A percentile compares a stretch with the other conserved stretches of the same genome.
Conservation (phyloP, 2,113 vertebrate genomes). For the Eulemur rufifrons region DNA sequence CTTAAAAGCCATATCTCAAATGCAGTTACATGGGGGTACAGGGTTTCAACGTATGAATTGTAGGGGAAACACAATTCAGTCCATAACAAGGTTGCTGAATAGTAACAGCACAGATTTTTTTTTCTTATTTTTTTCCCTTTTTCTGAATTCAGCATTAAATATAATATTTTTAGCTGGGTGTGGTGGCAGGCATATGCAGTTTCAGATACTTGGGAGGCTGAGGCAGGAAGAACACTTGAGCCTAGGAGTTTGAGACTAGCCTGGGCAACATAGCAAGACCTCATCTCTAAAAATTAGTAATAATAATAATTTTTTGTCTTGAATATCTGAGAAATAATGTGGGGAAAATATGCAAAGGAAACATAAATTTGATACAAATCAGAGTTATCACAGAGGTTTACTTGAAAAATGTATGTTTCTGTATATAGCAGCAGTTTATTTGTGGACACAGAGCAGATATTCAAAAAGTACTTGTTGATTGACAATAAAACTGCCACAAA, state of each 20-base stretch:
- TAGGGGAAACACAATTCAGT: neutral
- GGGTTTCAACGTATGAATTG: neutral
- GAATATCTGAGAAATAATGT: neutral
- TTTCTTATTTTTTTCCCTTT: neutral
- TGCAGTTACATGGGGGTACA: neutral
- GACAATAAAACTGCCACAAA: neutral
- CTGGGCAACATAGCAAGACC: neutral
- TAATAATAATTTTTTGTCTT: neutral
- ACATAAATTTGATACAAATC: neutral
- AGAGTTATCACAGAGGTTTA: neutral
- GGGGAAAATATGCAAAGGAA: neutral
- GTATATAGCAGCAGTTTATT: neutral
- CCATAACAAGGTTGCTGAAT: neutral
- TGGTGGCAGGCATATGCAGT: neutral
- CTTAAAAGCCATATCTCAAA: neutral
- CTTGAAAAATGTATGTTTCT: slow-evolving; percentile 5
- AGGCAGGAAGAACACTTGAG: neutral
- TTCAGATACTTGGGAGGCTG: neutral
- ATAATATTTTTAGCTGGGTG: neutral
- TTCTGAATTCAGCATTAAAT: slow-evolving; percentile 21
- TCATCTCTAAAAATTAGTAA: neutral
- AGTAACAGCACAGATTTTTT: neutral
- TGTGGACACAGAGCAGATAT: neutral
- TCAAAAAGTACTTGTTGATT: neutral
- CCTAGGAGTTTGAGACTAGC: neutral